Conservation (phyloP, 2,888 invertebrate species). For the Drosophila antonietae region DNA sequence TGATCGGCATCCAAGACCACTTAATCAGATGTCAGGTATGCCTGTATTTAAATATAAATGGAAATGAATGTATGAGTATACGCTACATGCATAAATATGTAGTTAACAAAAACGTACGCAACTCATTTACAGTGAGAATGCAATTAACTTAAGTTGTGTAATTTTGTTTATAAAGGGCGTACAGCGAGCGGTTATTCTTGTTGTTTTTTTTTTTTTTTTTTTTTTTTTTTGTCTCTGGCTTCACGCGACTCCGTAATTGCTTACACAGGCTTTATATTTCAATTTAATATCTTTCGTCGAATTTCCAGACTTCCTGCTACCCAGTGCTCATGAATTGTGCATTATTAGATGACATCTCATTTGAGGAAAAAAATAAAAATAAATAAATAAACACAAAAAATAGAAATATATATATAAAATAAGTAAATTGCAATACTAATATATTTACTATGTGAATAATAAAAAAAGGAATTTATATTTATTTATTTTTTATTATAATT, state of each 20-base stretch:
- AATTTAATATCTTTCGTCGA: not conserved
- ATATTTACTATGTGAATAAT: not conserved
- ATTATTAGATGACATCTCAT: not conserved
- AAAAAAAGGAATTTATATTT: too few relatives aligned
- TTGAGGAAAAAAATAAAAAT: not conserved
- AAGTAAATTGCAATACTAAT: too few relatives aligned
- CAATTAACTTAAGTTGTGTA: conserved; percentile 61
- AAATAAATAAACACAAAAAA: not conserved
- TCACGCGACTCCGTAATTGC: conserved; percentile 33
- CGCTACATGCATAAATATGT: not conserved
- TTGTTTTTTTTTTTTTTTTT: not conserved
- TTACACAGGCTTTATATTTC: conserved; percentile 57
- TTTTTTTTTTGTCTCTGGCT: not conserved
- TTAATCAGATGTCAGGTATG: not conserved
- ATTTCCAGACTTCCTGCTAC: not conserved
- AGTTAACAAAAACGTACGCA: conserved; percentile 1
- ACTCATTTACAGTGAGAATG: conserved; percentile 33
- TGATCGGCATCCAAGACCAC: too few relatives aligned
- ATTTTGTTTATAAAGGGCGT: conserved; percentile 56
- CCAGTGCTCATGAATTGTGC: not conserved
- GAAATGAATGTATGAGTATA: not conserved
- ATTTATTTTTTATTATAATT: too few relatives aligned
- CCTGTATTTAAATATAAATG: not conserved
- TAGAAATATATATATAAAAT: too few relatives aligned
- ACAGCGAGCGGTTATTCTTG: conserved; percentile 9